Percentiles rank a stretch among this genome's conserved stretches.
phyloP scores from a whole-genome alignment of 2,113 vertebrate genomes.

The Crotophaga sulcirostris region DNA sequence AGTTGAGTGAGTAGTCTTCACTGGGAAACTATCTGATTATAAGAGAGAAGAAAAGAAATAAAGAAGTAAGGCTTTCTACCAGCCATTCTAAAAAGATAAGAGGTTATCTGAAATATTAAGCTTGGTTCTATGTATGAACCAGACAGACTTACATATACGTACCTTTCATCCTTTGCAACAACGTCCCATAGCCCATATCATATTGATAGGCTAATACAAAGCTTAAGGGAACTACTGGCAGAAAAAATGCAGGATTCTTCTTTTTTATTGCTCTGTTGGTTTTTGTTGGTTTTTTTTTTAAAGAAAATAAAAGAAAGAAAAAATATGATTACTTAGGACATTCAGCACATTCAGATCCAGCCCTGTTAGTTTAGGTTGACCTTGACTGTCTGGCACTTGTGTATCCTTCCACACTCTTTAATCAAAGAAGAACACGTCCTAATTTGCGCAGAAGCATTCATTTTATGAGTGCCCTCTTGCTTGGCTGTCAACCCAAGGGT shows the following conservation, averaged over 20 bases:
- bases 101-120: neutral
- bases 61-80: neutral
- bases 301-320: neutral
- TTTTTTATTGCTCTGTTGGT: conserved; percentile 81
- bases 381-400: neutral
- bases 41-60: neutral
- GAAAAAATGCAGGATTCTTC: conserved; percentile 76
- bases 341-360: neutral
- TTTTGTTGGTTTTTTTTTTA: neutral
- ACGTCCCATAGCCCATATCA: conserved; percentile 85
- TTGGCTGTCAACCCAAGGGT: neutral
- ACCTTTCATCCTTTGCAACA: conserved; percentile 87
- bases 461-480: neutral
- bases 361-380: neutral
- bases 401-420: neutral
- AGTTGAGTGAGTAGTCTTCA: neutral
- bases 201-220: conserved; percentile 86
- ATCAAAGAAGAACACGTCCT: neutral
- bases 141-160: neutral
- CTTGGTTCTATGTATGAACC: neutral
- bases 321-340: neutral
- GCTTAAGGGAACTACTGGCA: conserved; percentile 83
- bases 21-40: neutral
- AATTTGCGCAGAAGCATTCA: neutral
- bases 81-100: neutral